Base-by-base conservation (phyloP, 2,888 invertebrate genomes). In the Idaea dimidiata region DNA sequence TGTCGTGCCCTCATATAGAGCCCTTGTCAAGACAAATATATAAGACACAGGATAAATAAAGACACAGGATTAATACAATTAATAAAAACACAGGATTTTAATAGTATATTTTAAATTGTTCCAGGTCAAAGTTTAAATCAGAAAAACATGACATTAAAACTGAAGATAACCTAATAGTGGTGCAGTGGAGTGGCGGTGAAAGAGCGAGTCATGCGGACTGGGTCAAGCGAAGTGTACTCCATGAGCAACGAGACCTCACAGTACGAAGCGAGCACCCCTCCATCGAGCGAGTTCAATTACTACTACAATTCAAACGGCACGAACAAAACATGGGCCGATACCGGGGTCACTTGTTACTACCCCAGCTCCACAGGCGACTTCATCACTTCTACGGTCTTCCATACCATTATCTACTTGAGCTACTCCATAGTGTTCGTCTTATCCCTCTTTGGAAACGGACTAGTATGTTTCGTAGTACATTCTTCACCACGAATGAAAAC, bases 401-500 rank as follows among this genome's bases (percentile, higher is more conserved):
- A 95, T 74, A 88, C 92, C 8, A 90, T 93, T 61, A 94, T 96
- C 58, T 96, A 96, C 79, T 82, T 95, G 54, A 93, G 96, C 88
- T 97, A 97, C 87, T 93, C 94, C 66, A 89, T 94, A 53, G 95
- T 97, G 64, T 96, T 97, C 75, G 81, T 96, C 16, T 91, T 95
- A 57, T 95, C 96, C 0, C 84, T 97, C 14, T 75, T 95, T 6
- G 97, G 97, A 16, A 97, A 97, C 78, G 95, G 95, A 60, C 93
- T 96, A 59, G 97, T 98, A 18, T 97, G 97, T 83, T 97, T 96
- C 83, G 96, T 98, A 24, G 97, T 98, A 0, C 93, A 96, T 70
- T 95, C 95, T 4, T 96, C 96, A 16, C 96, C 97, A 0, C 94
- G 97, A 54, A 98, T 98, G 97, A 94, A 96, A 75, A 98, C 97